A percentile compares a stretch with the other conserved stretches of the same genome.
phyloP scores from a whole-genome alignment of 2,888 invertebrate genomes.

The Drosophila longiperda region DNA sequence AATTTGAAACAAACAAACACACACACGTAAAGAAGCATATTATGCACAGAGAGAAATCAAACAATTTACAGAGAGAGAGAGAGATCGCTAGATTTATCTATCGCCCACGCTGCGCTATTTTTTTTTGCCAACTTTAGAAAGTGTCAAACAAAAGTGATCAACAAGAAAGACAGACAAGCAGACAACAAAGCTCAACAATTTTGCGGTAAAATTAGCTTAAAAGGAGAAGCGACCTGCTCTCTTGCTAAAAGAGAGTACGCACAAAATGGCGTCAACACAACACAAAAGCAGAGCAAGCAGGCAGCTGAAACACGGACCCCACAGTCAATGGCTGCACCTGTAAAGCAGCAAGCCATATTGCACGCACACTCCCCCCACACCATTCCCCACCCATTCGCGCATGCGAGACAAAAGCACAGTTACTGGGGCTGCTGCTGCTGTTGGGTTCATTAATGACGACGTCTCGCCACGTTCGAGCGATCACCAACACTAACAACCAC shows the following conservation, averaged over 20 bases:
- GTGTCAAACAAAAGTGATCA: conserved; percentile 19
- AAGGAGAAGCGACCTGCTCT: background rate
- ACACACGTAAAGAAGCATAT: background rate
- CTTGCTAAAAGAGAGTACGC: background rate
- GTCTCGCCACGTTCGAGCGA: conserved; percentile 76
- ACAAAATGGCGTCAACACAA: conserved; percentile 63
- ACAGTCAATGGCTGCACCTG: conserved; percentile 77
- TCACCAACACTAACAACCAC: conserved; percentile 49
- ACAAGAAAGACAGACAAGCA: background rate
- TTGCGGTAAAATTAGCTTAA: conserved; percentile 23
- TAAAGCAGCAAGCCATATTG: conserved; percentile 65
- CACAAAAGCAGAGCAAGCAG: conserved; percentile 67
- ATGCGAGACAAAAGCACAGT: conserved; percentile 70
- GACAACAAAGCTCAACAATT: conserved; percentile 23
- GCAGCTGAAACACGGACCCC: conserved; percentile 33
- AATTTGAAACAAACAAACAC: conserved; percentile 65
- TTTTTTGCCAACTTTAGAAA: conserved; percentile 19
- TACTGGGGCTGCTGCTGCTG: conserved; percentile 59
- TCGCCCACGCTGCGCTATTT: conserved; percentile 15
- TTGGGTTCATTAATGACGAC: conserved; percentile 77
- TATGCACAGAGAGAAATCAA: background rate
- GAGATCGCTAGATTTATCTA: background rate
- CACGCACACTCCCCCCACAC: conserved; percentile 24
- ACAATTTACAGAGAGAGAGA: background rate
- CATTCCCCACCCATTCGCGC: conserved; percentile 13